Base-by-base conservation (phyloP, 1,140 invertebrate genomes). In the Heliconius congener region DNA sequence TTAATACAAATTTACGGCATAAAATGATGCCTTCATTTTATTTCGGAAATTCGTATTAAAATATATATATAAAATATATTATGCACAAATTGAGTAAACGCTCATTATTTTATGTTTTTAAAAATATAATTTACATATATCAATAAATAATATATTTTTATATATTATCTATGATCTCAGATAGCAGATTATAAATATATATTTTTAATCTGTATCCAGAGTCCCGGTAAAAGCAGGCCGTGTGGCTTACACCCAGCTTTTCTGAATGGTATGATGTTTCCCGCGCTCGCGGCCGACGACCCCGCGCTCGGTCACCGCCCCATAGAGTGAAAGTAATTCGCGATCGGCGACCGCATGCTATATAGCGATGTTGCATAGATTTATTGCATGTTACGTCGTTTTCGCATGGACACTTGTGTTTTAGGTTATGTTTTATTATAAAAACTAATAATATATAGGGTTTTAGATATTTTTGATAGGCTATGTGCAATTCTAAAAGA, bases 241-340 rank as follows among this genome's bases (percentile, higher is more conserved):
- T 66, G 60, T 66, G 60, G 60, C 60, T 66, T 66, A 66, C 60
- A 30, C 60, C 60, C 60, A 66, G 90, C 88, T 92, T 93, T 92
- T 94, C 91, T 93, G 90, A 93, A 94, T 93, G 92, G 90, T 91
- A 85, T 81, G 86, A 86, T 87, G 91, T 90, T 91, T 91, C 89
- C 90, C 91, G 90, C 90, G 91, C 91, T 87, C 88, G 83, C 88
- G 92, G 88, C 75, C 91, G 88, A 86, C 90, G 91, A 92, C 91
- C 92, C 91, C 87, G 87, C 87, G 84, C 86, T 86, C 91, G 91
- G 92, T 94, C 92, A 93, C 87, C 91, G 92, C 91, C 92, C 91
- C 89, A 88, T 87, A 84, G 88, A 94, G 93, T 94, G 93, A 94
- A 94, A 94, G 93, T 94, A 94, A 93, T 94, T 93, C 91, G 91